phyloP scores from a whole-genome alignment of 2,797 vertebrate species.

The Zenarchopterus dispar region DNA sequence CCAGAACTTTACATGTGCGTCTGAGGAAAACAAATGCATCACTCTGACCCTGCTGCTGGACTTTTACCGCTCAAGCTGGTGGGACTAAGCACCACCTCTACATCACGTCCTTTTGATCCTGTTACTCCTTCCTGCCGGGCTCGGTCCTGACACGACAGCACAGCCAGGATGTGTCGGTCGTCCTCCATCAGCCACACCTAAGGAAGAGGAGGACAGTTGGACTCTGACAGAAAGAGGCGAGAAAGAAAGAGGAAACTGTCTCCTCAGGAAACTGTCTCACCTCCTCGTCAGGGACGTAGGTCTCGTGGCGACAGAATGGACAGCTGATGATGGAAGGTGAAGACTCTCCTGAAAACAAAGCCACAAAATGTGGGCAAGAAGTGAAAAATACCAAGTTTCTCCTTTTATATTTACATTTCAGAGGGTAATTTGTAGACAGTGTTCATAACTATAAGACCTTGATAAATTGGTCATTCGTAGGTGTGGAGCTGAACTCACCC shows the following conservation, averaged over 20 bases:
- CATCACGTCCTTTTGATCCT: conserved; percentile 56
- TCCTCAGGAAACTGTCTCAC: conserved; percentile 29
- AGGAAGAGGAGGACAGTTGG: not conserved
- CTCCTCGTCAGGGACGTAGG: conserved; percentile 81
- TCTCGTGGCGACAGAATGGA: conserved; percentile 90
- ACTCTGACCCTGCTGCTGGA: not conserved
- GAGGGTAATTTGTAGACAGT: too few species aligned
- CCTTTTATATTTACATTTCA: too few species aligned
- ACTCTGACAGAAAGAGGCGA: not conserved
- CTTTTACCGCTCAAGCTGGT: conserved; percentile 73
- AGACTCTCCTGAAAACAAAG: conserved; percentile 66
- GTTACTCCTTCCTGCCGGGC: conserved; percentile 48
- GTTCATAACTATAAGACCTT: too few species aligned
- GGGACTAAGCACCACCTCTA: conserved; percentile 87
- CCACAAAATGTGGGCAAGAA: not conserved
- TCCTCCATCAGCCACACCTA: conserved; percentile 87
- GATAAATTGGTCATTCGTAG: too few species aligned
- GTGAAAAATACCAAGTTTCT: too few species aligned
- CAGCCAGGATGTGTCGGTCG: conserved; percentile 82
- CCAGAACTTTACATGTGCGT: not conserved
- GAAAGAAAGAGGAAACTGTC: not conserved
- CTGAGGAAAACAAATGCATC: not conserved
- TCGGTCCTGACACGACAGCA: conserved; percentile 80
- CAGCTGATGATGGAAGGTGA: conserved; percentile 83
- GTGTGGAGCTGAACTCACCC: conserved; percentile 54